phyloP scores from a whole-genome alignment of 1,140 invertebrate species.

The Pogonus chalceus region DNA sequence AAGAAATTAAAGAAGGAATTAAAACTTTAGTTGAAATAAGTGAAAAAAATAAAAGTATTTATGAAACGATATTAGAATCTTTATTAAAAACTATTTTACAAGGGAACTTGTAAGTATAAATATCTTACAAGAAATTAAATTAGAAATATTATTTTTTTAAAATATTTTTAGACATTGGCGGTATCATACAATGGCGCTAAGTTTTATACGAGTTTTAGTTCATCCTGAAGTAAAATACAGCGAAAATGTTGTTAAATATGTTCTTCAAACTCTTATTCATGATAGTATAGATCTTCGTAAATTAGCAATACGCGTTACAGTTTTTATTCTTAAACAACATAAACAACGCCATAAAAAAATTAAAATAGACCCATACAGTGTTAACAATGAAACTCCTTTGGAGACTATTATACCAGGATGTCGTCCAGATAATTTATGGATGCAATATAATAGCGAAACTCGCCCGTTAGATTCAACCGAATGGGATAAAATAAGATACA shows the following conservation, averaged over 20 bases:
- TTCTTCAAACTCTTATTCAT: slow-evolving; percentile 57
- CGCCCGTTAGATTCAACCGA: slow-evolving; percentile 51
- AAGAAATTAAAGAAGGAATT: slow-evolving; percentile 36
- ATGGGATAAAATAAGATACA: slow-evolving; percentile 61
- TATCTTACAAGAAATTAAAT: no score
- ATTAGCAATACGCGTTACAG: slow-evolving; percentile 50
- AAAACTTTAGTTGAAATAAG: slow-evolving; percentile 34
- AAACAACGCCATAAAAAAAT: slow-evolving; percentile 59
- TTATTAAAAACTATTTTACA: slow-evolving; percentile 52
- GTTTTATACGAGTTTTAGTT: slow-evolving; percentile 58
- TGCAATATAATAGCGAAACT: slow-evolving; percentile 55
- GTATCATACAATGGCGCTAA: slow-evolving; percentile 61
- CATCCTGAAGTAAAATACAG: slow-evolving; percentile 60
- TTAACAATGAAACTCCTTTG: slow-evolving; percentile 19
- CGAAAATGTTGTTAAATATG: slow-evolving; percentile 50
- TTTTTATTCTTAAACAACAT: slow-evolving; percentile 63
- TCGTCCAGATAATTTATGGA: slow-evolving; percentile 59
- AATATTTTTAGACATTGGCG: slow-evolving; percentile 65
- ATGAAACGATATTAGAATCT: slow-evolving; percentile 49
- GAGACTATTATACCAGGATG: slow-evolving; percentile 36
- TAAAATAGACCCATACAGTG: slow-evolving; percentile 25
- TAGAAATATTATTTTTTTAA: no score
- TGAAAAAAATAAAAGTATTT: slow-evolving; percentile 42
- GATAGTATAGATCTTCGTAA: slow-evolving; percentile 69
- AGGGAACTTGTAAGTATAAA: slow-evolving; percentile 55